Conservation (phyloP, 2,888 invertebrate genomes). For the Cacoxenus indagator region DNA sequence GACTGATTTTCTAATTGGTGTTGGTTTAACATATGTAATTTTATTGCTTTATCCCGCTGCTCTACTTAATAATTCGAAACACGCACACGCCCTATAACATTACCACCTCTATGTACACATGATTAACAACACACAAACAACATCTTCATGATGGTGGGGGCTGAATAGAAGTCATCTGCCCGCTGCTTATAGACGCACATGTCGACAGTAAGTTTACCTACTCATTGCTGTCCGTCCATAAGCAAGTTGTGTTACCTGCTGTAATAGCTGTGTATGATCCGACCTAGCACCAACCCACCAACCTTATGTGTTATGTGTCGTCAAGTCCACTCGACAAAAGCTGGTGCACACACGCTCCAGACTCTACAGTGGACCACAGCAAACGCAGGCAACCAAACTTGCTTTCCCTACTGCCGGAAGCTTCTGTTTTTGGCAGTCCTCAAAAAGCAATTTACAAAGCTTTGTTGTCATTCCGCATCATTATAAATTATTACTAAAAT, state of each 20-base stretch:
- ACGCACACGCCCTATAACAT: slow-evolving; percentile 23
- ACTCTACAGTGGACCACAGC: slow-evolving; percentile 52
- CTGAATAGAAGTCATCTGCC: slow-evolving; percentile 74
- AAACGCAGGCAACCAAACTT: slow-evolving; percentile 35
- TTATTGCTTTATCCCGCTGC: slow-evolving; percentile 38
- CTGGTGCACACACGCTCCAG: too few relatives aligned
- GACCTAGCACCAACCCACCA: too few relatives aligned
- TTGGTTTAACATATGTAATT: slow-evolving; percentile 47
- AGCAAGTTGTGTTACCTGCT: slow-evolving; percentile 28
- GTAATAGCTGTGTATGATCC: neutral
- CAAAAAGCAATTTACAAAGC: neutral
- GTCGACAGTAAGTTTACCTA: slow-evolving; percentile 76
- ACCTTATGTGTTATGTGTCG: slow-evolving; percentile 39
- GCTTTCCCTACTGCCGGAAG: slow-evolving; percentile 31
- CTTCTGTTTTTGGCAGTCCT: neutral
- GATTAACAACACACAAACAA: slow-evolving; percentile 22
- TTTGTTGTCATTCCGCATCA: neutral
- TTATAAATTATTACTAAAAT: neutral
- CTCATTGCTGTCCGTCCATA: slow-evolving; percentile 15
- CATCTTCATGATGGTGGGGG: slow-evolving; percentile 39
- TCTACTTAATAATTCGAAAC: slow-evolving; percentile 35
- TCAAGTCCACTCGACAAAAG: slow-evolving; percentile 55
- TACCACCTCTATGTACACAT: slow-evolving; percentile 5
- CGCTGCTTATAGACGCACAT: slow-evolving; percentile 76
- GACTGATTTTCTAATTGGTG: slow-evolving; percentile 35